phyloP scores from a whole-genome alignment of 2,797 vertebrate species.

The Paratrypauchen microcephalus region DNA sequence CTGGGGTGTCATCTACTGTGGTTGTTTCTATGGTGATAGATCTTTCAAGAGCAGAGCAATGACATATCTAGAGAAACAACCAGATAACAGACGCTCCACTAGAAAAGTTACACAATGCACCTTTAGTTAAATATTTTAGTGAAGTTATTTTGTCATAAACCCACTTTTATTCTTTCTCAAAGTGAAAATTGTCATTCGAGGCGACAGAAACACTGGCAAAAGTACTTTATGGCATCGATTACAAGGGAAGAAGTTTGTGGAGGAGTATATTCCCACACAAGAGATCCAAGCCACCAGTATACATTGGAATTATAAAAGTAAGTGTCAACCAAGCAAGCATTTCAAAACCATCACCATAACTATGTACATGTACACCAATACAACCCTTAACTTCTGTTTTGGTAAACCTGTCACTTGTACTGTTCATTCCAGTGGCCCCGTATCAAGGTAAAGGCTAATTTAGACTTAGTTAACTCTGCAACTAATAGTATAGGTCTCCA shows the following conservation, averaged over 20 bases:
- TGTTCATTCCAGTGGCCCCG: conserved; percentile 71
- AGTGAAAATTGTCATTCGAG: conserved; percentile 98
- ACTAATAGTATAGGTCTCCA: conserved; percentile 36
- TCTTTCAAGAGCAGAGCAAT: too few relatives aligned
- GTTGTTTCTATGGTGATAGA: too few relatives aligned
- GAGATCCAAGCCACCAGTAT: conserved; percentile 99
- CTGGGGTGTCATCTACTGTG: too few relatives aligned
- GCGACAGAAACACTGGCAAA: conserved; percentile 96
- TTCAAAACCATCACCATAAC: neutral
- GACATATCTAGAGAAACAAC: too few relatives aligned
- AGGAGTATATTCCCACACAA: conserved; percentile 96
- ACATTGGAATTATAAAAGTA: conserved; percentile 98
- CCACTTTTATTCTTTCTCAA: neutral
- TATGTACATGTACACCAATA: too few relatives aligned
- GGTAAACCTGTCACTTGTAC: conserved; percentile 41
- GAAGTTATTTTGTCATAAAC: neutral
- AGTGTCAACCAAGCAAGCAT: conserved; percentile 36
- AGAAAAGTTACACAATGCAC: too few relatives aligned
- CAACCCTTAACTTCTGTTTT: neutral
- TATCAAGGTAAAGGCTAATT: conserved; percentile 72
- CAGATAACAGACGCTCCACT: too few relatives aligned
- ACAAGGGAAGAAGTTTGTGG: conserved; percentile 92
- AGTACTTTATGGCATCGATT: conserved; percentile 95
- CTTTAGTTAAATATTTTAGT: neutral
- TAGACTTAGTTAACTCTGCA: conserved; percentile 33